Evolutionary conservation across 2,888 invertebrate genomes (phyloP).

Genomic region (Aphodius sticticus): DNA sequence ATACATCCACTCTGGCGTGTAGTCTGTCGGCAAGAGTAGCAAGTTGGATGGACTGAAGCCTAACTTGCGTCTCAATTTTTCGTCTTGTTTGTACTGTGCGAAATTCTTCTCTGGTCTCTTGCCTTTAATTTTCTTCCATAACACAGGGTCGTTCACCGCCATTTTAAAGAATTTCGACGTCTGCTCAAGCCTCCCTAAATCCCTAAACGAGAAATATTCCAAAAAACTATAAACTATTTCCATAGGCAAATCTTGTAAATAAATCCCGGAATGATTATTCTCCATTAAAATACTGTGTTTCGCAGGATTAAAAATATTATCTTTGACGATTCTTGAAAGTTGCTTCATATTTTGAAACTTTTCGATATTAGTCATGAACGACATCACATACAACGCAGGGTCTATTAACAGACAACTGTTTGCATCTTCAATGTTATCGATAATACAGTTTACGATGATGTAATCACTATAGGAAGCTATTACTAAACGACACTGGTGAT

Average conservation of each 20-base stretch:
- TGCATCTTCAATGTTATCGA: constrained; percentile 45
- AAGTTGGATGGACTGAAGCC: no score
- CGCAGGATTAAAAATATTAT: constrained; percentile 50
- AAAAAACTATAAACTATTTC: constrained; percentile 56
- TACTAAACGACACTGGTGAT: constrained; percentile 48
- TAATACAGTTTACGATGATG: constrained; percentile 53
- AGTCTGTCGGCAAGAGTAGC: no score
- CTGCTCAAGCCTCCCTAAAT: constrained; percentile 44
- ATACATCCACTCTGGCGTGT: no score
- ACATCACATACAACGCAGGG: constrained; percentile 49
- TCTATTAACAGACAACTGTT: constrained; percentile 49
- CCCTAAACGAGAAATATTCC: constrained; percentile 44
- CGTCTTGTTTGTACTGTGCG: constrained; percentile 22
- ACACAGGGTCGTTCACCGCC: constrained; percentile 42
- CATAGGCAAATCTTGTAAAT: constrained; percentile 56
- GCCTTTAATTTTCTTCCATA: constrained; percentile 41
- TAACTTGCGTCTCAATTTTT: background rate
- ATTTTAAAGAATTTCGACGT: constrained; percentile 48
- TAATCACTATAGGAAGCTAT: constrained; percentile 50
- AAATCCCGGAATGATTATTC: constrained; percentile 45
- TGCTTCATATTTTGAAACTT: constrained; percentile 52
- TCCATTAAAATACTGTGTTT: constrained; percentile 47
- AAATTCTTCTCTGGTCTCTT: constrained; percentile 24
- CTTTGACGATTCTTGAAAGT: constrained; percentile 54
- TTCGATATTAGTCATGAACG: constrained; percentile 29